Conservation (phyloP, 2,113 vertebrate species). For the Eidolon helvum region DNA sequence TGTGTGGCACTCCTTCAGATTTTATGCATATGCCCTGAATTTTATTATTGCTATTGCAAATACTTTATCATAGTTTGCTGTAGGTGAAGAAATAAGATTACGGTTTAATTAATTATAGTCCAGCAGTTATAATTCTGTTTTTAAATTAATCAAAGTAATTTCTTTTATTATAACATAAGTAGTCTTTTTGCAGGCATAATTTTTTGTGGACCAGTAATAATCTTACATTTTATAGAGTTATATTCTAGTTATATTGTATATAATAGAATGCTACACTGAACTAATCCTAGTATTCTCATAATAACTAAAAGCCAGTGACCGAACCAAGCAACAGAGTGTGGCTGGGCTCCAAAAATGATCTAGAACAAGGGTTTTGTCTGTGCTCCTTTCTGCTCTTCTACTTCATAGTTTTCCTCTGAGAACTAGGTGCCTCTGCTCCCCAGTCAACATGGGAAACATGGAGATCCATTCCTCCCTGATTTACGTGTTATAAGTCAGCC, state of each 20-base stretch:
- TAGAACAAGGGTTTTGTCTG: not conserved
- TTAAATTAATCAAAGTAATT: constrained; percentile 28
- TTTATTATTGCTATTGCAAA: not conserved
- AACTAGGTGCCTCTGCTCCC: not conserved
- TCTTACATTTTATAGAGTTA: not conserved
- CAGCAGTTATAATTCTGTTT: constrained; percentile 19
- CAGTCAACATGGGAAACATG: not conserved
- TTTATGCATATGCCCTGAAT: constrained; percentile 1
- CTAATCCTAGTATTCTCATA: not conserved
- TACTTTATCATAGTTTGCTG: constrained; percentile 37
- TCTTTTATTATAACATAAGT: constrained; percentile 16
- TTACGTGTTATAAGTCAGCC: not conserved
- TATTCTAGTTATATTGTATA: not conserved
- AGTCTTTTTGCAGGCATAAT: constrained; percentile 9
- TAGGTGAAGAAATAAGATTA: not conserved
- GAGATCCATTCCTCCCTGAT: not conserved
- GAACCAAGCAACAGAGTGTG: not conserved
- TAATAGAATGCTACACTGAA: not conserved
- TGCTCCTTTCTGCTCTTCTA: not conserved
- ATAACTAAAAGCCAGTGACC: not conserved
- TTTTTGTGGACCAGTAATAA: constrained; percentile 27
- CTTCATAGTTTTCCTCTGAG: not conserved
- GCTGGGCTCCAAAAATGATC: not conserved
- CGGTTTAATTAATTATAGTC: constrained; percentile 42
- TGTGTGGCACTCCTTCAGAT: not conserved